phyloP scores from a whole-genome alignment of 2,797 vertebrate genomes.

The Pseudotriccus pelzelni region DNA sequence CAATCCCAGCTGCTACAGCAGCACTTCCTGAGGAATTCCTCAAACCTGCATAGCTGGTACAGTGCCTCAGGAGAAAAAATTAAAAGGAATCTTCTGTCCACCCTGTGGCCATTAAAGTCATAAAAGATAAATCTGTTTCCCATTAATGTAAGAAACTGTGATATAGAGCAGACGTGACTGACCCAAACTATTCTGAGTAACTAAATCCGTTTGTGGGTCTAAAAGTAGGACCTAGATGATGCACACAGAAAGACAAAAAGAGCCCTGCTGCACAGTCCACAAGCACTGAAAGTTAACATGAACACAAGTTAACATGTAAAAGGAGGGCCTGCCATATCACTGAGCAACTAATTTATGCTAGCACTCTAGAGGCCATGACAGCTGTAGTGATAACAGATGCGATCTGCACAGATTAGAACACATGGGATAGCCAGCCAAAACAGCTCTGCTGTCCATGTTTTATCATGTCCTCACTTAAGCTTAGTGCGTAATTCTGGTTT shows the following conservation, averaged over 20 bases:
- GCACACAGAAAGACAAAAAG: background rate
- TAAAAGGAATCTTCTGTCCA: background rate
- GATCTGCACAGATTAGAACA: constrained; percentile 20
- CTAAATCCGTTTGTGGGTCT: background rate
- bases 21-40: background rate
- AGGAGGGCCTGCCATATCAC: background rate
- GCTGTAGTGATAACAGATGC: background rate
- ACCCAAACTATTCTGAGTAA: background rate
- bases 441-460: constrained; percentile 15
- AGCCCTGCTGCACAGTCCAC: background rate
- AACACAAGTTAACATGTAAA: background rate
- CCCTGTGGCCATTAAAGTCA: background rate
- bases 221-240: background rate
- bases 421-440: constrained; percentile 13
- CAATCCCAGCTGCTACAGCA: background rate
- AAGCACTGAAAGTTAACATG: background rate
- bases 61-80: background rate
- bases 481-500: constrained; percentile 57
- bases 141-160: background rate
- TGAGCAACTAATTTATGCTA: background rate
- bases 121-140: background rate
- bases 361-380: background rate
- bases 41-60: background rate
- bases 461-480: constrained; percentile 30
- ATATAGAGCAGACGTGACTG: background rate